Evolutionary conservation across 2,888 invertebrate species (phyloP).

Genomic region (Strigamia crassipes): DNA sequence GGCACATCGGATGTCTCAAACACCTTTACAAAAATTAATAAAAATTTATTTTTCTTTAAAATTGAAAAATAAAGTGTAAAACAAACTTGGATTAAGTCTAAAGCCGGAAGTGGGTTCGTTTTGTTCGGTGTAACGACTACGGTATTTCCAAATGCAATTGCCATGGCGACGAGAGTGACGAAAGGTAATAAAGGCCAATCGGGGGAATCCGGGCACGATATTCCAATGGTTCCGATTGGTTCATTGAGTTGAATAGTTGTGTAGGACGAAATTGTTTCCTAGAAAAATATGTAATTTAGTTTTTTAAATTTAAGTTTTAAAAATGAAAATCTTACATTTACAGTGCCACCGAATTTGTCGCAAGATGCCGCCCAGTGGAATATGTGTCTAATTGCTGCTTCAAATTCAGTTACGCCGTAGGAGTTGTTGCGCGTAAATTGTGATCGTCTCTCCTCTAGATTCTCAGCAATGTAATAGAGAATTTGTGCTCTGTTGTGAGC

Average conservation of each 20-base stretch:
- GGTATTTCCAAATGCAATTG: conserved; percentile 59
- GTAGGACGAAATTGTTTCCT: conserved; percentile 53
- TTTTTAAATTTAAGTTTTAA: conserved; percentile 52
- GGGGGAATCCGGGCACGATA: conserved; percentile 59
- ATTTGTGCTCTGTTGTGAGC: conserved; percentile 61
- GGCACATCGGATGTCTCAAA: conserved; percentile 61
- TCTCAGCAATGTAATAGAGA: conserved; percentile 61
- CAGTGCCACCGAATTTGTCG: conserved; percentile 60
- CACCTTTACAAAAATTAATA: conserved; percentile 55
- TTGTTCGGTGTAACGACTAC: conserved; percentile 60
- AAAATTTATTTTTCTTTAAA: no score
- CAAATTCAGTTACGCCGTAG: conserved; percentile 49
- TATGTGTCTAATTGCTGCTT: conserved; percentile 57
- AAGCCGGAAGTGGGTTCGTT: conserved; percentile 57
- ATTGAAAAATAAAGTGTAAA: no score
- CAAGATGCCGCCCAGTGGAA: conserved; percentile 61
- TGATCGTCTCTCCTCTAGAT: conserved; percentile 57
- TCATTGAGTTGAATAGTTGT: conserved; percentile 59
- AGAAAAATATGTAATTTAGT: conserved; percentile 51
- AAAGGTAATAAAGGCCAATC: conserved; percentile 59
- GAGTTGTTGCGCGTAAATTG: no score
- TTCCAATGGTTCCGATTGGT: conserved; percentile 61
- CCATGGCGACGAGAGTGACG: conserved; percentile 60
- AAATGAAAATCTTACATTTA: conserved; percentile 55
- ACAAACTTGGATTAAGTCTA: conserved; percentile 59